Evolutionary conservation across 1,140 invertebrate species (phyloP).

Genomic region (Pogonus chalceus): DNA sequence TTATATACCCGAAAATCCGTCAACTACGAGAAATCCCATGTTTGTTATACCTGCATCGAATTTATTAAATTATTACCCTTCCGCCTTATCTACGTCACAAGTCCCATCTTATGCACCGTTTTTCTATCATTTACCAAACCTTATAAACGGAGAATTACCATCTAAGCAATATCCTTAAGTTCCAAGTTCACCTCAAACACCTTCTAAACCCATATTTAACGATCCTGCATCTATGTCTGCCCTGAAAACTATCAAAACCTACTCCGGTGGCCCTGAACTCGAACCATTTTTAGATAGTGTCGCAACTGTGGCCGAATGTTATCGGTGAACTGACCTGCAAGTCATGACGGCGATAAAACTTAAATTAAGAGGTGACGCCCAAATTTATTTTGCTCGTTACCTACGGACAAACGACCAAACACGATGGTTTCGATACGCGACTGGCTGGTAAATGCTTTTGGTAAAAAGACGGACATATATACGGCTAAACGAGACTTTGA

Average conservation of each 20-base stretch:
- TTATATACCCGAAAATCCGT: no score
- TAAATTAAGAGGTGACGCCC: background rate
- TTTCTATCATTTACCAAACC: no score
- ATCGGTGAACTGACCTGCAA: background rate
- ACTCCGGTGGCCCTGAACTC: background rate
- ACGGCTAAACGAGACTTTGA: no score
- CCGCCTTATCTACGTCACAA: no score
- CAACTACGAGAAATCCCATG: no score
- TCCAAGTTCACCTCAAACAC: no score
- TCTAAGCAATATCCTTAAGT: no score
- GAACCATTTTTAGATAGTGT: background rate
- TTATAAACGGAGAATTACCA: no score
- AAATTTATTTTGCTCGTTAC: background rate
- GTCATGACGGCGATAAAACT: background rate
- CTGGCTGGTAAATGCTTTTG: background rate
- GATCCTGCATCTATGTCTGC: background rate
- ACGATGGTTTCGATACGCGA: background rate
- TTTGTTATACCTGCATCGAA: no score
- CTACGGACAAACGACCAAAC: background rate
- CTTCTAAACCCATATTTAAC: background rate
- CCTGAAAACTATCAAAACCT: background rate
- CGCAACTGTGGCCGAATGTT: background rate
- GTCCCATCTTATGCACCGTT: no score
- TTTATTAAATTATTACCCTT: no score
- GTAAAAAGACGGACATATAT: no score